These are phyloP conservation scores for Lithophane leautieri DNA, from an alignment of 2,888 invertebrate genomes.

Conservation along the genomic window DNA sequence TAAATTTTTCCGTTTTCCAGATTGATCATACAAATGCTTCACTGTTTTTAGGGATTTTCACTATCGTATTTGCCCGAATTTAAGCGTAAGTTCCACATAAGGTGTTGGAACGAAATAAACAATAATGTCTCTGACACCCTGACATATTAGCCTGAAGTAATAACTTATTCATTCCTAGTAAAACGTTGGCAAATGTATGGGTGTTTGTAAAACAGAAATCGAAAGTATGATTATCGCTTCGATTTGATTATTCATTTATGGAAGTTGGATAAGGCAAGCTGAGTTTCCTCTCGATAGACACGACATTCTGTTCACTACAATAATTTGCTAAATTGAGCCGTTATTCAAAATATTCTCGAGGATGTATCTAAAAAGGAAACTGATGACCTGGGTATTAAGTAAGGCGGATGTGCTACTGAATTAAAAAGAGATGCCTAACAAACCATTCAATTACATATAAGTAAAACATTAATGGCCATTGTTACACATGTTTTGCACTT, in stretches of 20 bases:
- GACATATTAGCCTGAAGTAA: constrained; percentile 10
- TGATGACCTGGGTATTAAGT: background rate
- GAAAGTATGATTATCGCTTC: constrained; percentile 56
- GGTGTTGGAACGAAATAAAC: background rate
- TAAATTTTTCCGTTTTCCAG: background rate
- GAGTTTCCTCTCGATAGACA: constrained; percentile 19
- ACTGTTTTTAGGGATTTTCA: background rate
- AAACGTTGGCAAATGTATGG: constrained; percentile 27
- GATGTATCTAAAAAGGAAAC: constrained; percentile 1
- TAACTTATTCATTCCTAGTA: constrained; percentile 55
- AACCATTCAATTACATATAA: constrained; percentile 57
- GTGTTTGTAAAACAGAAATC: constrained; percentile 54
- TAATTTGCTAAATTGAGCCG: background rate
- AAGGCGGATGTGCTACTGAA: constrained; percentile 28
- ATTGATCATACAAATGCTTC: background rate
- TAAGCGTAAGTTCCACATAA: background rate
- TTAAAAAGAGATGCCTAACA: constrained; percentile 52
- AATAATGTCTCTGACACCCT: background rate
- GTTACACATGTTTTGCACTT: constrained; percentile 57
- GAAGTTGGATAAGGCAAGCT: constrained; percentile 38
- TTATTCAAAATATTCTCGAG: background rate
- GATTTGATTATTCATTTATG: constrained; percentile 52
- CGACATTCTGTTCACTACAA: background rate
- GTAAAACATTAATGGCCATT: constrained; percentile 62
- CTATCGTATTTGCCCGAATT: background rate